Evolutionary conservation across 1,140 invertebrate genomes (phyloP).

Genomic region (Gryon sp.): DNA sequence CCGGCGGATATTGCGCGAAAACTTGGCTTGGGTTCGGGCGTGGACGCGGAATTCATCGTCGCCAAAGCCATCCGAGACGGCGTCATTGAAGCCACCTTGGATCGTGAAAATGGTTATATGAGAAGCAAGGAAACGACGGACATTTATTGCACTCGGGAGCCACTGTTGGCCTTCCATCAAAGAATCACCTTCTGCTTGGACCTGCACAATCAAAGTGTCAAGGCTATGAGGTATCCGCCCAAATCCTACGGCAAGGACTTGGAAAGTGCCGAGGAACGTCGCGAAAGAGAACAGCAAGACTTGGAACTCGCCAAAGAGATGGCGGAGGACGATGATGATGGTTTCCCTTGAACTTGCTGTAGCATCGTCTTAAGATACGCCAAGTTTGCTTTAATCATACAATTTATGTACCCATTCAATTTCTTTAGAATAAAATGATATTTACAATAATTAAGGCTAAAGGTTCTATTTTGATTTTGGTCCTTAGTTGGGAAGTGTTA

Average conservation of each 20-base stretch:
- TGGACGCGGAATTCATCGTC: constrained; percentile 99
- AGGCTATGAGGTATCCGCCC: constrained; percentile 99
- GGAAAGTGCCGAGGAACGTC: constrained; percentile 97
- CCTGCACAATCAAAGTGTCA: constrained; percentile 98
- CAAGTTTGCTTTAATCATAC: constrained; percentile 29
- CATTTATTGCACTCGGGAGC: constrained; percentile 98
- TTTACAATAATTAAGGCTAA: too few species aligned
- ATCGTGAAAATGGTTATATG: constrained; percentile 97
- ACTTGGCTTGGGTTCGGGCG: constrained; percentile 94
- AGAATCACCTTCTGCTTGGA: constrained; percentile 98
- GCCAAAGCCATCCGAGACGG: constrained; percentile 99
- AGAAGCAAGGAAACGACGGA: constrained; percentile 98
- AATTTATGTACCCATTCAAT: constrained; percentile 41
- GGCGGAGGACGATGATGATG: constrained; percentile 99
- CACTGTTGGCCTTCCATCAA: constrained; percentile 97
- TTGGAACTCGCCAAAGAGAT: constrained; percentile 99
- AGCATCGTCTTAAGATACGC: background rate
- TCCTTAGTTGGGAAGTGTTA: too few species aligned
- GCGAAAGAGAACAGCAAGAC: constrained; percentile 98
- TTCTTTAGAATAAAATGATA: constrained; percentile 56
- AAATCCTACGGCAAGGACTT: constrained; percentile 99
- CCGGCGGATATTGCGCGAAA: constrained; percentile 96
- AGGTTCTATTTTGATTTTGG: too few species aligned
- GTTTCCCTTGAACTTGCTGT: constrained; percentile 82
- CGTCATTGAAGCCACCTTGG: constrained; percentile 98